Conservation (phyloP, 1,140 invertebrate genomes). For the Anadara kagoshimensis region DNA sequence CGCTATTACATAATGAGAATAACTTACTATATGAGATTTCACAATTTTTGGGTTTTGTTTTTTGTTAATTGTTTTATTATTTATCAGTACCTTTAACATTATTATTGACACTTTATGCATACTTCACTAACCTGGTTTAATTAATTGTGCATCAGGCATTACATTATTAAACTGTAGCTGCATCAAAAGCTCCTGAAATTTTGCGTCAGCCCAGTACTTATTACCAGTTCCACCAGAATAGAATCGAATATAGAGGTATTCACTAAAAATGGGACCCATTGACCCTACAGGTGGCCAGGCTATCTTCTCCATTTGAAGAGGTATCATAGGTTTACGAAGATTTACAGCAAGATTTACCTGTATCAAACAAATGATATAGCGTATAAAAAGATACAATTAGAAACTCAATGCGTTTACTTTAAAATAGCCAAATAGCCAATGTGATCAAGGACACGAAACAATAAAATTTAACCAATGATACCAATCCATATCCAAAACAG, state of each 20-base stretch:
- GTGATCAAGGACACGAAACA: too few relatives aligned
- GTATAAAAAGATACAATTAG: too few relatives aligned
- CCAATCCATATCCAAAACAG: too few relatives aligned
- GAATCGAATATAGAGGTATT: conserved; percentile 68
- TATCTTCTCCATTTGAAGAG: conserved; percentile 66
- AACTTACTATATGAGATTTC: too few relatives aligned
- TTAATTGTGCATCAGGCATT: conserved; percentile 41
- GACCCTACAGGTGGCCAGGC: conserved; percentile 66
- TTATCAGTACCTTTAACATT: too few relatives aligned
- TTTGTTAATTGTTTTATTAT: too few relatives aligned
- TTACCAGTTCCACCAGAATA: conserved; percentile 53
- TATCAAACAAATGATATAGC: background rate
- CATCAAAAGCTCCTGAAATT: conserved; percentile 67
- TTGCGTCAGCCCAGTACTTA: conserved; percentile 60
- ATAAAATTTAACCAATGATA: too few relatives aligned
- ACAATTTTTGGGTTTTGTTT: too few relatives aligned
- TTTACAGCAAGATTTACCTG: conserved; percentile 67
- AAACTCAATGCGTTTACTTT: too few relatives aligned
- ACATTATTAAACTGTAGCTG: conserved; percentile 57
- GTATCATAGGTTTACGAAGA: conserved; percentile 66
- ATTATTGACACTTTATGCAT: conserved; percentile 67
- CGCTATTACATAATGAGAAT: too few relatives aligned
- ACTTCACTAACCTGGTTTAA: background rate
- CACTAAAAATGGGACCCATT: conserved; percentile 71
- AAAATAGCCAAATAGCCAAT: too few relatives aligned